phyloP scores from a whole-genome alignment of 2,797 vertebrate genomes.

The Potorous gilbertii region DNA sequence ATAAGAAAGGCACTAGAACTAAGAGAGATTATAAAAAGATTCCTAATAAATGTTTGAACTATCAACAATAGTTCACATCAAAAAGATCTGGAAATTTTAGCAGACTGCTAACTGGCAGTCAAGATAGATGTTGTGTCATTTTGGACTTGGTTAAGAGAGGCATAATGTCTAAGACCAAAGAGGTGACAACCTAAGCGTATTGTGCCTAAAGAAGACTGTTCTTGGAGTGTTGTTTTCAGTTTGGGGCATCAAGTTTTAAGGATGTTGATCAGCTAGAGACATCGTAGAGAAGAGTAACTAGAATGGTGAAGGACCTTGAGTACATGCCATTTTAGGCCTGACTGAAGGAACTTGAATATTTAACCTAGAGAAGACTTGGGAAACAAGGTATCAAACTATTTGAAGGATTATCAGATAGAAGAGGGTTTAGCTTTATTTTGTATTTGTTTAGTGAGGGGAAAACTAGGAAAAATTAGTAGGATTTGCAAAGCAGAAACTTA shows the following conservation, averaged over 20 bases:
- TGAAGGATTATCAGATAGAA: background rate
- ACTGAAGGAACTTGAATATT: background rate
- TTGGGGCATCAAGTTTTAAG: background rate
- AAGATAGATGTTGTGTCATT: too few relatives aligned
- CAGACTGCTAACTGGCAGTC: too few relatives aligned
- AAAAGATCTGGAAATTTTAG: too few relatives aligned
- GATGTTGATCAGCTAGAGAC: background rate
- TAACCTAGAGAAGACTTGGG: background rate
- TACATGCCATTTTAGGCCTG: background rate
- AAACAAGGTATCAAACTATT: background rate
- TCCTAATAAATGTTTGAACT: too few relatives aligned
- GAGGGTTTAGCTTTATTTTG: background rate
- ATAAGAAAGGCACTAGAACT: background rate
- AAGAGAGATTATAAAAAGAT: too few relatives aligned
- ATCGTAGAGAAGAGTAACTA: background rate
- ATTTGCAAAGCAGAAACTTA: background rate
- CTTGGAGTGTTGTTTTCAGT: background rate
- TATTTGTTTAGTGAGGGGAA: background rate
- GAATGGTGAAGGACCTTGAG: background rate
- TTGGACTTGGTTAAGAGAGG: too few relatives aligned
- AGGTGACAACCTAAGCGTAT: background rate
- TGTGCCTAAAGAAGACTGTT: background rate
- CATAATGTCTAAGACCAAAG: background rate
- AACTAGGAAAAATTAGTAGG: background rate
- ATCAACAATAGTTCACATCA: too few relatives aligned